Conservation (phyloP, 2,888 invertebrate species). For the Pyrocoelia pectoralis region DNA sequence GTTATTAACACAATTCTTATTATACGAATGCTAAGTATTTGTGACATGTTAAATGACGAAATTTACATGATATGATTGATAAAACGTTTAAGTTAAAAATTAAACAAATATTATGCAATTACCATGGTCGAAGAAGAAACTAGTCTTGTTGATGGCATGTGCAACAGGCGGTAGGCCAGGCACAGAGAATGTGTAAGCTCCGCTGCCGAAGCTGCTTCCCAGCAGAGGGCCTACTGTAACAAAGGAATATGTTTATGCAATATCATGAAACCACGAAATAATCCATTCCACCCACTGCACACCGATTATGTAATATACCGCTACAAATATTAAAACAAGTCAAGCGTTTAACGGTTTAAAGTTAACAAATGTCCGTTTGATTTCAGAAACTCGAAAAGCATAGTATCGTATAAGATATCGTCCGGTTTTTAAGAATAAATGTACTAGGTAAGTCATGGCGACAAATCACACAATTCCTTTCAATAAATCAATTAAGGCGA, state of each 20-base stretch:
- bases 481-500: constrained; percentile 58
- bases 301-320: constrained; percentile 20
- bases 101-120: constrained; percentile 40
- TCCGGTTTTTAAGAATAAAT: constrained; percentile 43
- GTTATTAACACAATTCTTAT: neutral
- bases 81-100: neutral
- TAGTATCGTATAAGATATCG: constrained; percentile 29
- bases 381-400: constrained; percentile 26
- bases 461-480: constrained; percentile 59
- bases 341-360: constrained; percentile 24
- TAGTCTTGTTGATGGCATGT: constrained; percentile 56
- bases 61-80: neutral
- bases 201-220: constrained; percentile 54
- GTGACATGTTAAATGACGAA: neutral
- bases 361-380: neutral
- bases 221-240: constrained; percentile 60
- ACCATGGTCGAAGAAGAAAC: constrained; percentile 60
- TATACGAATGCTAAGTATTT: neutral
- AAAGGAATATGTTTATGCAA: constrained; percentile 49
- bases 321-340: constrained; percentile 36
- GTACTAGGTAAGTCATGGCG: constrained; percentile 49
- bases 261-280: constrained; percentile 42
- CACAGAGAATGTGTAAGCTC: constrained; percentile 58
- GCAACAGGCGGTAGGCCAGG: constrained; percentile 56
- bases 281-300: constrained; percentile 43